Base-by-base conservation (phyloP, 2,113 vertebrate species). In the Delphinus delphis region DNA sequence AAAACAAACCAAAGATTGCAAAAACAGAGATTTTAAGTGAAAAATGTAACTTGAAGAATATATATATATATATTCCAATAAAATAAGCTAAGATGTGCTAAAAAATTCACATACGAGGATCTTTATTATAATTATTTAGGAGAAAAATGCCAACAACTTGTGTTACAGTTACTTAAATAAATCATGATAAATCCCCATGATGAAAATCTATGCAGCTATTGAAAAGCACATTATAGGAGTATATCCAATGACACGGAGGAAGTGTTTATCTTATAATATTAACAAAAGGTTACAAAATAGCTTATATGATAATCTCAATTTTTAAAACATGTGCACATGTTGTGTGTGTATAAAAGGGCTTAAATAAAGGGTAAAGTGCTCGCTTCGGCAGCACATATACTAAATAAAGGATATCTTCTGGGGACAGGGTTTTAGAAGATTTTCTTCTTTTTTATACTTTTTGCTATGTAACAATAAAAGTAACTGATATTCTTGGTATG, bases 1-100 rank as follows among this genome's bases (percentile, higher is more conserved):
- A 93, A 94, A 95, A 88, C 21, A 98, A 33, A 85, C 1, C 18
- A 98, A 82, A 83, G 36, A 67, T 96, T 8, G 70, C 0, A 63
- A 76, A 97, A 82, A 44, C 38, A 65, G 3, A 91, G 44, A 71
- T 0, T 33, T 0, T n/a, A 85, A 90, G 21, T 80, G 10, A 77
- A 41, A 81, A 53, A 79, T 1, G 8, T 71, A 25, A 47, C 74
- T 67, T 36, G 83, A 93, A 93, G 82, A 36, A 76, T 33, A 50
- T 50, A 31, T 15, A 74, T 31, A 28, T 23, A 12, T 71, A 36
- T 17, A 67, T 14, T 88, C 58, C 33, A 86, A 41, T 60, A 74
- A 62, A 38, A 79, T 36, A 28, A 86, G 65, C 13, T 38, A 18
- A 92, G 38, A 44, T 47, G n/a, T 80, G 85, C 41, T 50, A 65